Conservation (phyloP, 2,113 vertebrate species). For the Crocuta crocuta region DNA sequence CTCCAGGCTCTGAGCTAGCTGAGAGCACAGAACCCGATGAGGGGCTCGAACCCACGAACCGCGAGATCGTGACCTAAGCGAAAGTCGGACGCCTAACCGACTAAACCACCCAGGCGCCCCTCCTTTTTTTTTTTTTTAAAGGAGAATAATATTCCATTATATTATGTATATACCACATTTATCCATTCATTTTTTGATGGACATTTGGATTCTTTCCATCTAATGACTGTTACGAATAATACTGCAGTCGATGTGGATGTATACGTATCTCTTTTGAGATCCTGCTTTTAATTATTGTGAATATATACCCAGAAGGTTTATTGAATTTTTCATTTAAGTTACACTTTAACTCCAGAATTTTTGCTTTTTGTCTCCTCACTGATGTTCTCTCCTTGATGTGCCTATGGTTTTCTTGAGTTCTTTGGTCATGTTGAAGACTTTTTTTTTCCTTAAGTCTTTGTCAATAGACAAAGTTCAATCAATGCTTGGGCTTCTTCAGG, state of each 20-base stretch:
- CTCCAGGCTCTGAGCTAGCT: too few relatives aligned
- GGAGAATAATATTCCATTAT: not conserved
- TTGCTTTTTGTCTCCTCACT: not conserved
- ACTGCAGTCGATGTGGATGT: not conserved
- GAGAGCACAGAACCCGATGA: too few relatives aligned
- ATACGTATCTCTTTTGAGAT: not conserved
- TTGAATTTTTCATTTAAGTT: not conserved
- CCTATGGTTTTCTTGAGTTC: not conserved
- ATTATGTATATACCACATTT: not conserved
- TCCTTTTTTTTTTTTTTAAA: not conserved
- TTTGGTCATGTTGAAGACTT: not conserved
- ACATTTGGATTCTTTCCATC: not conserved
- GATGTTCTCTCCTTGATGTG: not conserved
- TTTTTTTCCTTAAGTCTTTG: not conserved
- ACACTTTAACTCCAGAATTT: not conserved
- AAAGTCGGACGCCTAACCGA: too few relatives aligned
- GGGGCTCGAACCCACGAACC: too few relatives aligned
- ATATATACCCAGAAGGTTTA: not conserved
- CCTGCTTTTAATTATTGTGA: not conserved
- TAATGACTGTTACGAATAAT: not conserved
- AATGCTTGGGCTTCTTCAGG: not conserved
- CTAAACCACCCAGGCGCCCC: too few relatives aligned
- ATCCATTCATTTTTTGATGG: not conserved
- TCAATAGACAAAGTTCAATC: not conserved
- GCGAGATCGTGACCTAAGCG: too few relatives aligned